Percentiles rank a stretch among this genome's conserved stretches.
Conservation (phyloP, 2,797 vertebrate genomes). For the Eurystomus glaucurus region DNA sequence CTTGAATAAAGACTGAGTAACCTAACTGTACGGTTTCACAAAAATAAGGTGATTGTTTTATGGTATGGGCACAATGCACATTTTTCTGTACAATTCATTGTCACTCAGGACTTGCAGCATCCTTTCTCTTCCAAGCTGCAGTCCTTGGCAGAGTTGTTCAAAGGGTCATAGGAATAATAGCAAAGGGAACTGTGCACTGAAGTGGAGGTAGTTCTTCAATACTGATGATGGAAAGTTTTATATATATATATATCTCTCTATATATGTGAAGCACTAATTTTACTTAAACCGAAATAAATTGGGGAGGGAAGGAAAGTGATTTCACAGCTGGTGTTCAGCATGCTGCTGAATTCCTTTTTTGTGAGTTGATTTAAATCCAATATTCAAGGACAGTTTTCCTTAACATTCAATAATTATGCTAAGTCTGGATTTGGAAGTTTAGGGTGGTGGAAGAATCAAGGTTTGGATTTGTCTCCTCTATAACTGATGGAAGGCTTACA, state of each 20-base stretch:
- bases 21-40: background rate
- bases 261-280: background rate
- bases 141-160: background rate
- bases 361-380: background rate
- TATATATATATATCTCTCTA: background rate
- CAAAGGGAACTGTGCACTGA: background rate
- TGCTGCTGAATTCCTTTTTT: background rate
- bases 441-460: background rate
- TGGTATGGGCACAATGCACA: background rate
- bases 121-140: background rate
- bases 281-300: background rate
- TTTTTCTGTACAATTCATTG: background rate
- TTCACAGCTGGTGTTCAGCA: background rate
- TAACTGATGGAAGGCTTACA: background rate
- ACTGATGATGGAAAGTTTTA: background rate
- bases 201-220: background rate
- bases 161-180: background rate
- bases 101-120: background rate
- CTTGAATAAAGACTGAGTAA: background rate
- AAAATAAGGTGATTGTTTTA: background rate
- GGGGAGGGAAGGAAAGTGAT: background rate
- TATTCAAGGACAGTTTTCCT: background rate
- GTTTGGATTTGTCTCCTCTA: background rate
- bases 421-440: background rate
- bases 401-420: background rate